Percentiles rank a stretch among this genome's conserved stretches.
Conservation (phyloP, 2,888 invertebrate genomes). For the Protodeltote pygarga region DNA sequence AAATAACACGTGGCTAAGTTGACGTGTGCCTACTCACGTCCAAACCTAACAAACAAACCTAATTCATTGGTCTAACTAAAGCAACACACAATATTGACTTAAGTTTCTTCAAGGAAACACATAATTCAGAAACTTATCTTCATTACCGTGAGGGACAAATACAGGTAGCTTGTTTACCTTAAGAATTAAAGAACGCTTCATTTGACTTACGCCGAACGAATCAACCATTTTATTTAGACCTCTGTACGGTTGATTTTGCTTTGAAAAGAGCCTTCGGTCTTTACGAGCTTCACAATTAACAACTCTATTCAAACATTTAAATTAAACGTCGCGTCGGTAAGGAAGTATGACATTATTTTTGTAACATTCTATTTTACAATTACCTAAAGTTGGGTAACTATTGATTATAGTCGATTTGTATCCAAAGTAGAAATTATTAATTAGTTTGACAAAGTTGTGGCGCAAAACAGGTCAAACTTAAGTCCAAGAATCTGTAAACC, state of each 20-base stretch:
- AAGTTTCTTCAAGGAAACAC: slow-evolving; percentile 22
- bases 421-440: no score
- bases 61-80: background rate
- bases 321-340: no score
- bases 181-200: slow-evolving; percentile 57
- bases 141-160: slow-evolving; percentile 50
- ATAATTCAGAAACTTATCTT: slow-evolving; percentile 48
- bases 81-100: slow-evolving; percentile 9
- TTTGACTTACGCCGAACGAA: slow-evolving; percentile 44
- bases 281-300: no score
- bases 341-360: no score
- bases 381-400: no score
- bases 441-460: background rate
- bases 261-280: no score
- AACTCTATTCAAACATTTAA: no score
- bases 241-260: slow-evolving; percentile 9
- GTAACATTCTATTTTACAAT: no score
- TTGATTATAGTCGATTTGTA: no score
- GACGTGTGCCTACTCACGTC: no score
- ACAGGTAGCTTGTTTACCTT: slow-evolving; percentile 46
- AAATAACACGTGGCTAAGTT: no score
- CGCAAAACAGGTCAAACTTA: background rate
- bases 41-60: no score
- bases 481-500: background rate
- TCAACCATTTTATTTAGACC: slow-evolving; percentile 41